Conservation (phyloP, 1,140 invertebrate genomes). For the Scaptomyza pallida region DNA sequence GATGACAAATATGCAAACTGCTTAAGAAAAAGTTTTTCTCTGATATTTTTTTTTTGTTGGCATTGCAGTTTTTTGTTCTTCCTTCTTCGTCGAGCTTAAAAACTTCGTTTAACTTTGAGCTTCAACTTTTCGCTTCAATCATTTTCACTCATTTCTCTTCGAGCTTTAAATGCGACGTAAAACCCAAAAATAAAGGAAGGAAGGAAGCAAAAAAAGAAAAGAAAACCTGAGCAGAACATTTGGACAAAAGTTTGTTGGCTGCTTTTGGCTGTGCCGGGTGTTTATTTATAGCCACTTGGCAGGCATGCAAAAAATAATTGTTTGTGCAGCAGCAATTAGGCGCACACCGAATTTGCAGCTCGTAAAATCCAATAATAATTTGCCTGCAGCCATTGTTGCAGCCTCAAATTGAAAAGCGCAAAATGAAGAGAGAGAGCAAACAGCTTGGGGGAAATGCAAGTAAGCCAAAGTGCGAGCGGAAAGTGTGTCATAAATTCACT, state of each 20-base stretch:
- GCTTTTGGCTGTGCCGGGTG: slow-evolving; percentile 16
- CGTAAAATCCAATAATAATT: slow-evolving; percentile 54
- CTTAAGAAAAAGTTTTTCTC: slow-evolving; percentile 3
- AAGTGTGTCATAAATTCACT: slow-evolving; percentile 62
- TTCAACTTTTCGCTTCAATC: slow-evolving; percentile 65
- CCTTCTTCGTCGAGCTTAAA: slow-evolving; percentile 21
- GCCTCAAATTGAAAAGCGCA: slow-evolving; percentile 50
- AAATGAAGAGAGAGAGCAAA: slow-evolving; percentile 32
- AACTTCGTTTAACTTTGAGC: slow-evolving; percentile 64
- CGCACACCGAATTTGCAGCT: slow-evolving; percentile 42
- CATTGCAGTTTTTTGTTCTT: slow-evolving; percentile 16
- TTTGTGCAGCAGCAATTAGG: slow-evolving; percentile 61
- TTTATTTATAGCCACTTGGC: slow-evolving; percentile 67
- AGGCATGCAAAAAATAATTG: slow-evolving; percentile 43
- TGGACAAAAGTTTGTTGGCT: slow-evolving; percentile 32
- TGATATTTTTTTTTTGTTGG: slow-evolving; percentile 25
- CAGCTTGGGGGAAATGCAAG: slow-evolving; percentile 21
- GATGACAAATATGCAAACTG: slow-evolving; percentile 13
- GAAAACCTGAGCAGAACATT: slow-evolving; percentile 38
- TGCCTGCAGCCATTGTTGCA: slow-evolving; percentile 37
- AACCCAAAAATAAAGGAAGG: not conserved
- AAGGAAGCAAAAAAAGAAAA: slow-evolving; percentile 11
- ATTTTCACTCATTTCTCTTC: slow-evolving; percentile 49
- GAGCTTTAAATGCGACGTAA: slow-evolving; percentile 2
- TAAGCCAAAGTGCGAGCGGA: slow-evolving; percentile 37